Evolutionary conservation across 2,888 invertebrate species (phyloP), one percentile per base, ranked within the genome.

Genomic region (Tinea semifulvella): DNA sequence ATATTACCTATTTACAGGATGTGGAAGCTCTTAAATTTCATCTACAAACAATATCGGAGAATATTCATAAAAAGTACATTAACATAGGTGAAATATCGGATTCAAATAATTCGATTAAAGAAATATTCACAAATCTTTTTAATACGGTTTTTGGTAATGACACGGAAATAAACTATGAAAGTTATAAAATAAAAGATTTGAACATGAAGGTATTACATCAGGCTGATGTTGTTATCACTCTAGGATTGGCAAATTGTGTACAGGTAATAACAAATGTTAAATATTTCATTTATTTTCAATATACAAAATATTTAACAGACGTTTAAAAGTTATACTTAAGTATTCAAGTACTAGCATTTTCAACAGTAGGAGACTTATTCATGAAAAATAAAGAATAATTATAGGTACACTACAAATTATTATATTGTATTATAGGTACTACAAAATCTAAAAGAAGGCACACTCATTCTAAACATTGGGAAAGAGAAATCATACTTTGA

Each of bases 11-110:
- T n/a, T 44, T 36, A 17, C 38, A 44, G 44, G 45, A 26, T 5
- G 2, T 11, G 1, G 28, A 39, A 19, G 25, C 43, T n/a, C 18
- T 47, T 7, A 42, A 45, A n/a, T 8, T 56, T 42, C 56, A 51
- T 25, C 40, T 56, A 4, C 61, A 60, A 58, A 56, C 54, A 5
- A 53, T 60, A 10, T 50, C 52, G 6, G 60, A 61, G 50, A 60
- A 61, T 49, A 17, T 54, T 2, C 53, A 53, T 2, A 52, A 60
- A 7, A 56, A 50, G 13, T 49, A 35, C 31, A 20, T 47, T 14
- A 39, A 53, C 11, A 47, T 61, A 6, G 46, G 60, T 5, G 51
- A 61, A 22, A 40, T 40, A 22, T 18, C 40, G 20, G 22, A 40
- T n/a, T 10, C 7, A 6, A 17, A 40, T 22, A 22, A 22, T 22